Base-by-base conservation (phyloP, 2,113 vertebrate genomes). In the Atlantisia rogersi region DNA sequence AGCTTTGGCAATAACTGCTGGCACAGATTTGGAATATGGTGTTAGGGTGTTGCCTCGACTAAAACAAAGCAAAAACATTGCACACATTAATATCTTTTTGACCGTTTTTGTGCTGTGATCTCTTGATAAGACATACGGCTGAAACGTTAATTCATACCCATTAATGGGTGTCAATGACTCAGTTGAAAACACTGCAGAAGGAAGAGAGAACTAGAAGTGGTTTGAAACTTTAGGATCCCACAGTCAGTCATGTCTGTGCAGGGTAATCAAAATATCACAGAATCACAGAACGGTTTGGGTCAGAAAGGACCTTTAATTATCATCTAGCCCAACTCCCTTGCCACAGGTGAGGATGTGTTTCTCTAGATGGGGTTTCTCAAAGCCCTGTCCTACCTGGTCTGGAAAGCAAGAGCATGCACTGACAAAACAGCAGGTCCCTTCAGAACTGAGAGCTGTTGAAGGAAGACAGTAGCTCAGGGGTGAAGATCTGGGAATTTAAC, bases 1-100 rank as follows among this genome's bases (percentile, higher is more conserved):
- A 64, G 97, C 97, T 95, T 98, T 98, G 86, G 98, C 98, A 85
- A 98, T 97, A 92, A 98, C 37, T 87, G 97, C 98, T 89, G 98
- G 98, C 90, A 98, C 97, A 53, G 97, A 95, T 94, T 98, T 98
- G 74, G 98, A 97, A 95, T 98, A 98, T 14, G 98, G 97, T 46
- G 97, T 97, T 87, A 98, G 83, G 64, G 39, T 88, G 77, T 82
- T 94, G 53, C 94, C 94, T 79, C 58, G 95, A 64, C 98, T 98
- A 55, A 94, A 98, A 97, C 35, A 92, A 95, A 95, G 53, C 69
- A 86, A 88, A 86, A 86, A 86, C 9, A 58, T 93, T 92, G 82
- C n/a, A 93, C 18, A 76, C 32, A 55, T 81, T 82, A 68, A 48
- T 63, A 50, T 65, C n/a, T 65, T 50, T 56, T 29, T 37, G 25